A percentile compares a stretch with the other conserved stretches of the same genome.
Conservation (phyloP, 2,797 vertebrate species). For the Arnoldichthys spilopterus region DNA sequence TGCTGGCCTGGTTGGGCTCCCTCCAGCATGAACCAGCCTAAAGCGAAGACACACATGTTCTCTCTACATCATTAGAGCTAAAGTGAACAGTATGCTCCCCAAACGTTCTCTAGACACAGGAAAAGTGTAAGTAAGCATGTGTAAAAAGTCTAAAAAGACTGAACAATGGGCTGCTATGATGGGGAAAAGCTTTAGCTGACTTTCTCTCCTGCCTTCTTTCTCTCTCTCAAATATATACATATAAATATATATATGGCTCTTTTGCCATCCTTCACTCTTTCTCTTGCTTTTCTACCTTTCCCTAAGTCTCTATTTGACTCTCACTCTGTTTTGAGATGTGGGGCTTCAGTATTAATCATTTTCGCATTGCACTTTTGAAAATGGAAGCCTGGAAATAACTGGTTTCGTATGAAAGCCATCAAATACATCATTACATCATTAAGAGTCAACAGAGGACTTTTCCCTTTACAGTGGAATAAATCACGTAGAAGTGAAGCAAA, state of each 20-base stretch:
- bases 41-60: slow-evolving; percentile 38
- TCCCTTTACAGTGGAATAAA: slow-evolving; percentile 31
- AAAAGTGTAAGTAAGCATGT: slow-evolving; percentile 18
- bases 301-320: too few relatives aligned
- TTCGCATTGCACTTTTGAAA: slow-evolving; percentile 43
- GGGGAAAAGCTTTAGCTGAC: neutral
- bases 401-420: slow-evolving; percentile 26
- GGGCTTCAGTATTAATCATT: slow-evolving; percentile 36
- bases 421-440: slow-evolving; percentile 21
- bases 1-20: slow-evolving; percentile 41
- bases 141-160: slow-evolving; percentile 31
- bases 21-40: slow-evolving; percentile 5
- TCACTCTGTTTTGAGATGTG: too few relatives aligned
- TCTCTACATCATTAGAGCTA: slow-evolving; percentile 25
- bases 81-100: slow-evolving; percentile 12
- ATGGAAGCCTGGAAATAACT: slow-evolving; percentile 48
- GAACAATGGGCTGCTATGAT: slow-evolving; percentile 48
- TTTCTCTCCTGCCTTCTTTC: neutral
- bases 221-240: too few relatives aligned
- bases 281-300: neutral
- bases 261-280: neutral
- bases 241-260: neutral
- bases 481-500: slow-evolving; percentile 5
- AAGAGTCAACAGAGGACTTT: slow-evolving; percentile 2
- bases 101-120: slow-evolving; percentile 12